Conservation (phyloP, 2,113 vertebrate genomes). For the Picathartes gymnocephalus region DNA sequence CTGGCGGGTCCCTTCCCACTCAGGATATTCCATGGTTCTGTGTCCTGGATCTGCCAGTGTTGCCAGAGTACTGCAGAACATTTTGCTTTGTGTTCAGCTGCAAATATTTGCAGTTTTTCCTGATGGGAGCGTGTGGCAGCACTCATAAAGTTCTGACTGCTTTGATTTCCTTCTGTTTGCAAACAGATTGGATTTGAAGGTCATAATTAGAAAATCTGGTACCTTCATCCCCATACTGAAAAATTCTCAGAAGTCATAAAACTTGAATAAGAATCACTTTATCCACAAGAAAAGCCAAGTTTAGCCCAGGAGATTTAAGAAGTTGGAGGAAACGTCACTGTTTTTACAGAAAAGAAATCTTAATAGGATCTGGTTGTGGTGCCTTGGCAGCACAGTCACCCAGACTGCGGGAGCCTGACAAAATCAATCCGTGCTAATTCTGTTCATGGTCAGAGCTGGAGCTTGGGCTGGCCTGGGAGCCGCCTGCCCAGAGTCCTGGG, state of each 20-base stretch:
- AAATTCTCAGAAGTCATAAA: neutral
- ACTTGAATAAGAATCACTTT: neutral
- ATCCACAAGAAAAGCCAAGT: neutral
- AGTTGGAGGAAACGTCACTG: neutral
- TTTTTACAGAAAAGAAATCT: neutral
- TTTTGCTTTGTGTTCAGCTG: neutral
- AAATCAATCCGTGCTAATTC: neutral
- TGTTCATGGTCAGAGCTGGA: neutral
- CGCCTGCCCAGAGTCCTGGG: neutral
- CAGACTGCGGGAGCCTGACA: neutral
- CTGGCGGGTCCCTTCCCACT: neutral
- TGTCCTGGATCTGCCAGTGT: neutral
- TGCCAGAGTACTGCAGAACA: neutral
- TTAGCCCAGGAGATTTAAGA: neutral
- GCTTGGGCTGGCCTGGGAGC: neutral
- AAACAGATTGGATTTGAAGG: neutral
- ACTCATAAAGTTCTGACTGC: neutral
- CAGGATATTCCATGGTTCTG: neutral
- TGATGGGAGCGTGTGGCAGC: fast-evolving
- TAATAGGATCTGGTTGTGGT: neutral
- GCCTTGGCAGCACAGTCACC: neutral
- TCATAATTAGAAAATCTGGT: neutral
- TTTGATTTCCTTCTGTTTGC: neutral
- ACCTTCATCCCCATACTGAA: neutral
- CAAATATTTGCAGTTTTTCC: neutral